These are phyloP conservation scores for Drosophila villosipedis DNA, from an alignment of 2,888 invertebrate species.

Conservation along the genomic window DNA sequence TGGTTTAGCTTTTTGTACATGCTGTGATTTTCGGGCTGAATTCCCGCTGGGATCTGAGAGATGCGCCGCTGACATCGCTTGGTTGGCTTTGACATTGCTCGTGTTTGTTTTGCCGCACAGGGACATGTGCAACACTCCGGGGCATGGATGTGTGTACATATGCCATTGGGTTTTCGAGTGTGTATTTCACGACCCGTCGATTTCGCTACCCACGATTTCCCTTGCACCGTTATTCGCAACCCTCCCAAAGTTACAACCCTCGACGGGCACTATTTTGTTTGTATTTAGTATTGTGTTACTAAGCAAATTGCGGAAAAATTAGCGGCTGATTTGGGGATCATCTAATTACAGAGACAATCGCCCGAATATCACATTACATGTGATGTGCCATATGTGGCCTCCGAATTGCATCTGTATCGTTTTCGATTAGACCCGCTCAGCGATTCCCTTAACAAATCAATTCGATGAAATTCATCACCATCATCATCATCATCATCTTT, in stretches of 20 bases:
- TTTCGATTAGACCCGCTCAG: conserved; percentile 47
- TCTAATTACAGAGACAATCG: conserved; percentile 82
- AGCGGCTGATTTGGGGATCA: conserved; percentile 86
- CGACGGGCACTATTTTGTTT: conserved; percentile 68
- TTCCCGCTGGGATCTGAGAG: conserved; percentile 83
- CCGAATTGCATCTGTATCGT: conserved; percentile 67
- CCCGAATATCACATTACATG: conserved; percentile 71
- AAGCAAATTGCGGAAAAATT: conserved; percentile 86
- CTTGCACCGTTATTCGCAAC: conserved; percentile 5
- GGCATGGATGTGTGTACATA: conserved; percentile 74
- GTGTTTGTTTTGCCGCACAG: conserved; percentile 79
- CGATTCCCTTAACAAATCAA: conserved; percentile 27
- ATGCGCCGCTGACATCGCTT: conserved; percentile 66
- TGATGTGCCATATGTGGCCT: conserved; percentile 64
- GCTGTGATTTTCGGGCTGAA: conserved; percentile 80
- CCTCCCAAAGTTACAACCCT: conserved; percentile 38
- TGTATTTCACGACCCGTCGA: conserved; percentile 79
- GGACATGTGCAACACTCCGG: conserved; percentile 83
- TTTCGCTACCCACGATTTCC: conserved; percentile 25
- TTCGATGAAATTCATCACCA: not conserved
- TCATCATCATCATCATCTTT: conserved; percentile 10
- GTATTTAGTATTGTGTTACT: conserved; percentile 85
- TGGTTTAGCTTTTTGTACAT: conserved; percentile 32
- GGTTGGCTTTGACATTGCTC: conserved; percentile 70
- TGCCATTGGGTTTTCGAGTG: conserved; percentile 74